Conservation (phyloP, 92 coral and sea anemone species). For the Zoanthus solanderi region DNA sequence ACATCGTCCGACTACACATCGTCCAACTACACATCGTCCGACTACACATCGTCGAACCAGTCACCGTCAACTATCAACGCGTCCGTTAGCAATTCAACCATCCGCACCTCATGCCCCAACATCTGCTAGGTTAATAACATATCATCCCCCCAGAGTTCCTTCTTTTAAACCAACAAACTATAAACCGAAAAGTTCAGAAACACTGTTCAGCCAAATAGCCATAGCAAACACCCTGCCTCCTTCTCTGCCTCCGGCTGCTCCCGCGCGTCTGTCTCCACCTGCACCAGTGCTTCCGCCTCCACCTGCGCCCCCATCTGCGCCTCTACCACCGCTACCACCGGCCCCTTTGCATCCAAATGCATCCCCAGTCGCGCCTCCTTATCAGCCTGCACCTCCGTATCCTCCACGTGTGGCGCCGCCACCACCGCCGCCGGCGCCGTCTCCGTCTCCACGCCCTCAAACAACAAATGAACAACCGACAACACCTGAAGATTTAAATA, state of each 20-base stretch:
- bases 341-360: too few species aligned
- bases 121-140: not conserved
- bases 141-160: not conserved
- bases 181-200: not conserved
- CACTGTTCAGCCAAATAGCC: slow-evolving; percentile 30
- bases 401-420: not conserved
- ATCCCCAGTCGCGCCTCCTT: too few species aligned
- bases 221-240: not conserved
- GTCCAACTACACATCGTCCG: not conserved
- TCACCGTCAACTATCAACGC: not conserved
- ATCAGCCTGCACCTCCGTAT: too few species aligned
- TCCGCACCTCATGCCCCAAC: too few species aligned
- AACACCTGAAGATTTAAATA: slow-evolving; percentile 30
- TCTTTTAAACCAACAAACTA: not conserved
- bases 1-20: not conserved
- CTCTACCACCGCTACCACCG: too few species aligned
- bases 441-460: not conserved
- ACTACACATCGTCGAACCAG: not conserved
- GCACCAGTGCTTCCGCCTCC: not conserved
- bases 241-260: not conserved
- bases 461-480: slow-evolving; percentile 8
- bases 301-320: not conserved
- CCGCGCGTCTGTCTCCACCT: not conserved
- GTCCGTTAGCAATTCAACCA: not conserved
- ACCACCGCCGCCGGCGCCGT: not conserved